A percentile compares a stretch with the other conserved stretches of the same genome.
phyloP scores from a whole-genome alignment of 2,797 vertebrate genomes.

The Cyprinodon diabolis region DNA sequence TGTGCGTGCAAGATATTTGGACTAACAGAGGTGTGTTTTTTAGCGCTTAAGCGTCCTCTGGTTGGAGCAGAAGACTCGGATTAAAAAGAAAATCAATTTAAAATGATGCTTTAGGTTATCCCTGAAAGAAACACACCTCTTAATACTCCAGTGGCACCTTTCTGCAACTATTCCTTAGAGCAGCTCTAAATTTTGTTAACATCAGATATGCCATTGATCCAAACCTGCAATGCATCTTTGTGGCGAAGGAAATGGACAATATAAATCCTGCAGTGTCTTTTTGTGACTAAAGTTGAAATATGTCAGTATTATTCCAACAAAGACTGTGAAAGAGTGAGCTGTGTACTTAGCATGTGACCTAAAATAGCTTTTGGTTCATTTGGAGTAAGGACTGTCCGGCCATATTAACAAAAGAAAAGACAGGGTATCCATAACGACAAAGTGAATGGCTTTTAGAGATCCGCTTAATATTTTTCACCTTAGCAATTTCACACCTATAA shows the following conservation, averaged over 20 bases:
- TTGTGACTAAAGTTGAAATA: slow-evolving; percentile 28
- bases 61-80: slow-evolving; percentile 35
- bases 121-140: slow-evolving; percentile 30
- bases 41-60: slow-evolving; percentile 44
- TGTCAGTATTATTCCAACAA: slow-evolving; percentile 16
- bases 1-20: slow-evolving; percentile 58
- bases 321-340: slow-evolving; percentile 44
- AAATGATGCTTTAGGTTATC: slow-evolving; percentile 16
- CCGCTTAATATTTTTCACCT: slow-evolving; percentile 80
- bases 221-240: slow-evolving; percentile 23
- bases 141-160: slow-evolving; percentile 55
- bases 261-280: slow-evolving; percentile 8
- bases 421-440: slow-evolving; percentile 64
- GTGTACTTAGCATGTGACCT: slow-evolving; percentile 73
- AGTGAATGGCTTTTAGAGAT: slow-evolving; percentile 80
- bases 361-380: slow-evolving; percentile 78
- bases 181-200: slow-evolving; percentile 49
- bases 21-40: slow-evolving; percentile 31
- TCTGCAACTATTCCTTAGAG: slow-evolving; percentile 54
- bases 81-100: slow-evolving; percentile 36
- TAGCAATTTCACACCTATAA: slow-evolving; percentile 75
- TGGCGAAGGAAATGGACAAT: slow-evolving; percentile 40
- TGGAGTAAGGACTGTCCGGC: slow-evolving; percentile 35
- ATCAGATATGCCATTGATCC: slow-evolving; percentile 45
- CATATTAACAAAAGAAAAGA: slow-evolving; percentile 46